Evolutionary conservation across 1,140 invertebrate genomes (phyloP).

Genomic region (Bicyclus anynana): DNA sequence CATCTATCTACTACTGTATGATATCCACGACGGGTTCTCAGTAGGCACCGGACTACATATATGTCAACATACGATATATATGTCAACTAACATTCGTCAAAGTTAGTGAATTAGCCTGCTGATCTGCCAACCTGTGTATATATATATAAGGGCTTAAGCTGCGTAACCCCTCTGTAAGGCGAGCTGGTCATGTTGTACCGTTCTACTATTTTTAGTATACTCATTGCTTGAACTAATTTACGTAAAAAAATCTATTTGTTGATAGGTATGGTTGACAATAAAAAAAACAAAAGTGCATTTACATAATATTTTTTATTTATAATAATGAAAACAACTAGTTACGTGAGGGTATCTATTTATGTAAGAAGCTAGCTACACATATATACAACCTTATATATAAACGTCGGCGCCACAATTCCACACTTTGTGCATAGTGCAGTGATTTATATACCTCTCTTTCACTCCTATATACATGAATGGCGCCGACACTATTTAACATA

Average conservation of each 20-base stretch:
- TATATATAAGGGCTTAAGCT: too few relatives aligned
- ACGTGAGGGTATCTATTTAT: conserved; percentile 30
- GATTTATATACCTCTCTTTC: conserved; percentile 29
- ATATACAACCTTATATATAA: conserved; percentile 27
- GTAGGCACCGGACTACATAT: too few relatives aligned
- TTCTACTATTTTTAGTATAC: background rate
- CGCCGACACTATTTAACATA: conserved; percentile 22
- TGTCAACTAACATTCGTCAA: too few relatives aligned
- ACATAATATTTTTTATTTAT: conserved; percentile 66
- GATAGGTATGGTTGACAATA: conserved; percentile 2
- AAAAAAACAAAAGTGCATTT: conserved; percentile 27
- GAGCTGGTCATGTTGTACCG: too few relatives aligned
- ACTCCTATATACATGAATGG: conserved; percentile 50
- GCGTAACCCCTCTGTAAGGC: too few relatives aligned
- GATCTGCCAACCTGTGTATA: too few relatives aligned
- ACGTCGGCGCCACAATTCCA: conserved; percentile 64
- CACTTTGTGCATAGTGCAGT: conserved; percentile 65
- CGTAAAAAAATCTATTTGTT: background rate
- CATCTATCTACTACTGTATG: too few relatives aligned
- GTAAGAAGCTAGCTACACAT: conserved; percentile 14
- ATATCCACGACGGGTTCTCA: too few relatives aligned
- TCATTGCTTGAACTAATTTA: too few relatives aligned
- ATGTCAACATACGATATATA: too few relatives aligned
- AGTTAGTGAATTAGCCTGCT: too few relatives aligned
- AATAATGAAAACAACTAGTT: conserved; percentile 72